Base-by-base conservation (phyloP, 30 jellyfish, hydroid and myxozoan genomes). In the Cassiopea xamachana region DNA sequence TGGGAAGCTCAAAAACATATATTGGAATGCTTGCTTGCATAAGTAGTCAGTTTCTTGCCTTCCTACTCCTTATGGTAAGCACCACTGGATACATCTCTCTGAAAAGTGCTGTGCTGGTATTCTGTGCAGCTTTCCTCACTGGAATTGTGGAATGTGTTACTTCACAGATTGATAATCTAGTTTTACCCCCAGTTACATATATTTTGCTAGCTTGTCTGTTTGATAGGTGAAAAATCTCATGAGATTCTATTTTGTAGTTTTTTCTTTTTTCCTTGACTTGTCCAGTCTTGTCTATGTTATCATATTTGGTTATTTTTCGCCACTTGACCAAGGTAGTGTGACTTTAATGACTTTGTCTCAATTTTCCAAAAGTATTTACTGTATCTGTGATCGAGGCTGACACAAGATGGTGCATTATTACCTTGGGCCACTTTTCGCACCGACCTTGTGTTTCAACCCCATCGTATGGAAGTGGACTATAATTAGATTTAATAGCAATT, bases 151-250 rank as follows among this genome's bases (percentile, higher is more conserved):
- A 96, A 73, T 93, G 94, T 16, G 80, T 84, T 4, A 86, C 99
- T 7, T 64, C 84, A 2, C 98, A 96, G 79, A 92, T 85, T 84
- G 99, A 96, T 74, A 96, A 96, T 86, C 84, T 96, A 2, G 62
- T 96, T n/a, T 80, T 96, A 46, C 92, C 99, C 12, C 86, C 89
- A 45, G 60, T 87, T 73, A 46, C 91, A 85, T 95, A 87, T 88
- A 73, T 62, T 5, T 72, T 60, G 27, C 61, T 89, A 1, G 70
- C 87, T 70, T n/a, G 78, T 18, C 27, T 71, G 80, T 71, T 71
- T 71, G 51, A 18, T 71, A 39, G 58, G 15, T 64, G 64, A 55
- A 27, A 27, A 27, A 27, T 27, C 39, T 27, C 39, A 27, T 27
- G 39, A 27, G 39, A 27, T 27, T 27, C 39, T 27, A 27, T 27